Conservation (phyloP, 2,113 vertebrate genomes). For the Drymodes brunneopygia region DNA sequence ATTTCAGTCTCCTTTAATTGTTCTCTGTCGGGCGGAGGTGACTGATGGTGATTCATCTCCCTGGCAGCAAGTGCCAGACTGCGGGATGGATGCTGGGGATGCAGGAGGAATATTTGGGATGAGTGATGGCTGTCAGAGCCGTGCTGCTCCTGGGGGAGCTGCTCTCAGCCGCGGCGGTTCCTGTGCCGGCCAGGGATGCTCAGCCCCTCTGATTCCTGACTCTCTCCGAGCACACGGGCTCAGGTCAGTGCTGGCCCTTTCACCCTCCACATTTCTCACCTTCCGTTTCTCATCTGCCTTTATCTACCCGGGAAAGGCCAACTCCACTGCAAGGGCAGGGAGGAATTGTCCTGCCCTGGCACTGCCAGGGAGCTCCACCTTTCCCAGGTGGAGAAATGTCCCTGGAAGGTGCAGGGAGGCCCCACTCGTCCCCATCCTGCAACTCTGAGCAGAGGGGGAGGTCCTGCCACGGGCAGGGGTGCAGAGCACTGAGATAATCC, state of each 20-base stretch:
- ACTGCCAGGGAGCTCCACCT: neutral
- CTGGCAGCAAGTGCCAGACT: neutral
- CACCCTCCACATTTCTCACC: neutral
- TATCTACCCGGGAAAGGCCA: neutral
- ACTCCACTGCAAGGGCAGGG: neutral
- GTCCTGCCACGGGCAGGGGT: neutral
- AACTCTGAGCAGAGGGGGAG: neutral
- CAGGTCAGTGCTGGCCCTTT: neutral
- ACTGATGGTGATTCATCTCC: neutral
- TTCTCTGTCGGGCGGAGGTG: neutral
- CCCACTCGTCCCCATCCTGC: neutral
- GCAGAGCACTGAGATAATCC: neutral
- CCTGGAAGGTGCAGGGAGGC: neutral
- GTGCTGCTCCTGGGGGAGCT: neutral
- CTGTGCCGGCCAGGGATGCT: neutral
- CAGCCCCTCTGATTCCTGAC: neutral
- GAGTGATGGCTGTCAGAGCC: neutral
- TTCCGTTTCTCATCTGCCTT: neutral
- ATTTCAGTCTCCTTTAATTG: neutral
- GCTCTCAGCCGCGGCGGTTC: neutral
- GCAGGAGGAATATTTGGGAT: neutral
- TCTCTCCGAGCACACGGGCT: rapidly evolving
- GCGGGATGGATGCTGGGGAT: neutral
- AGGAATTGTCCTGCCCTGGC: neutral
- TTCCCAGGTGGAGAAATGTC: neutral